A percentile compares a stretch with the other conserved stretches of the same genome.
Conservation (phyloP, 1,140 invertebrate genomes). For the Brachionus rubens region DNA sequence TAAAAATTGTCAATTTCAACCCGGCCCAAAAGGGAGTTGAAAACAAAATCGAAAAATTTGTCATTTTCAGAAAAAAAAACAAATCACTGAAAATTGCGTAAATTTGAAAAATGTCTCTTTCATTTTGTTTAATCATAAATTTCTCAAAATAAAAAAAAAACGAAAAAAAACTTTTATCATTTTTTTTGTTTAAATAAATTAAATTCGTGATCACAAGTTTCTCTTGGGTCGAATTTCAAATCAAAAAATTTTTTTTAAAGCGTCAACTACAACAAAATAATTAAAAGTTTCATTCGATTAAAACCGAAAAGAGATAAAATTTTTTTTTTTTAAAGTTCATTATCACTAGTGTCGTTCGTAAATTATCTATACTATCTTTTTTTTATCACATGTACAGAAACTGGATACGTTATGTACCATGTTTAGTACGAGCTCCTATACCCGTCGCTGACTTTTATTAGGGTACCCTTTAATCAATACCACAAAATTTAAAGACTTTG, state of each 20-base stretch:
- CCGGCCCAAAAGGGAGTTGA: no score
- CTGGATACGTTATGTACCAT: no score
- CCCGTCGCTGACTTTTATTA: no score
- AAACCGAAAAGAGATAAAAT: no score
- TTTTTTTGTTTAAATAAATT: background rate
- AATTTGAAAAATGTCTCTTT: constrained; percentile 36
- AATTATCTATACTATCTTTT: background rate
- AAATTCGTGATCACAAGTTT: background rate
- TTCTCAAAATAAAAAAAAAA: no score
- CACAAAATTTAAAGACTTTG: no score
- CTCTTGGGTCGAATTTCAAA: constrained; percentile 44
- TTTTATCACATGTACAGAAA: no score
- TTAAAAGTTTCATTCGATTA: constrained; percentile 3
- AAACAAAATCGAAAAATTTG: no score
- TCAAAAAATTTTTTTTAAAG: background rate
- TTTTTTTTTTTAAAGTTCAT: background rate
- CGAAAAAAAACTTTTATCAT: background rate
- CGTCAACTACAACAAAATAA: constrained; percentile 28
- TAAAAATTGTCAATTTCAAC: no score
- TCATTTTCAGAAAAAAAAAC: background rate
- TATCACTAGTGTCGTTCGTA: background rate
- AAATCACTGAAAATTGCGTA: background rate
- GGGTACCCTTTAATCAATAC: no score
- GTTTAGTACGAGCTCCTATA: no score
- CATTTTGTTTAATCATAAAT: background rate